Percentiles rank a stretch among this genome's conserved stretches.
These are phyloP conservation scores for Tretioscincus oriximinensis DNA, from an alignment of 2,113 vertebrate genomes.

Conservation along the genomic window DNA sequence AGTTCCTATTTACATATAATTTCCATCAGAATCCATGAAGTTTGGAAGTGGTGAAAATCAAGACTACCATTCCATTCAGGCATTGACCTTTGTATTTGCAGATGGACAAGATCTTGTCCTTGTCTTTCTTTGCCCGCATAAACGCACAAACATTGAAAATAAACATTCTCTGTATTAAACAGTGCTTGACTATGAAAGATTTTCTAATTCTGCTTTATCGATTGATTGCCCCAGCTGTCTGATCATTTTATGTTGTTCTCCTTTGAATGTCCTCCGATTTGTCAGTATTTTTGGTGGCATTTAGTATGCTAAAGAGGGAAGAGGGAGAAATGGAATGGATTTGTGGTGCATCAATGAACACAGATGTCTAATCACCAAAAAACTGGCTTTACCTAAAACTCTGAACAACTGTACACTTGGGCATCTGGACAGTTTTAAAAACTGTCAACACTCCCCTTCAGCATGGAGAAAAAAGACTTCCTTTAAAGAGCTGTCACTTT, in stretches of 20 bases:
- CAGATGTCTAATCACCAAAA: conserved; percentile 28
- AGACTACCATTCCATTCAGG: background rate
- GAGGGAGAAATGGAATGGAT: conserved; percentile 18
- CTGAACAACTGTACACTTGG: background rate
- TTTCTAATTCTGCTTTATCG: conserved; percentile 4
- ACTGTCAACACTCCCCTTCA: background rate
- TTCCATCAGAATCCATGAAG: background rate
- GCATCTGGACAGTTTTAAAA: conserved; percentile 1
- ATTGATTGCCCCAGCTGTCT: conserved; percentile 6
- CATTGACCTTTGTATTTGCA: background rate
- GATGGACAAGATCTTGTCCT: background rate
- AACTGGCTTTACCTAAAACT: conserved; percentile 19
- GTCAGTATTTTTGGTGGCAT: conserved; percentile 26
- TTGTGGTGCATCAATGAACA: conserved; percentile 23
- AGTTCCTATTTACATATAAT: background rate
- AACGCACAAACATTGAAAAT: background rate
- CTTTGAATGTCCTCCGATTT: conserved; percentile 24
- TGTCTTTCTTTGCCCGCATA: background rate
- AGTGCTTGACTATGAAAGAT: background rate
- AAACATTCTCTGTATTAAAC: background rate
- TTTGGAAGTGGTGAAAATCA: background rate
- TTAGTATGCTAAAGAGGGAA: conserved; percentile 31
- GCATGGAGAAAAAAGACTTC: background rate
- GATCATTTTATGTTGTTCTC: conserved; percentile 23
- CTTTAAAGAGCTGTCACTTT: background rate